A percentile compares a stretch with the other conserved stretches of the same genome.
Evolutionary conservation across 2,113 vertebrate genomes (phyloP).

Genomic region (Cebus imitator): DNA sequence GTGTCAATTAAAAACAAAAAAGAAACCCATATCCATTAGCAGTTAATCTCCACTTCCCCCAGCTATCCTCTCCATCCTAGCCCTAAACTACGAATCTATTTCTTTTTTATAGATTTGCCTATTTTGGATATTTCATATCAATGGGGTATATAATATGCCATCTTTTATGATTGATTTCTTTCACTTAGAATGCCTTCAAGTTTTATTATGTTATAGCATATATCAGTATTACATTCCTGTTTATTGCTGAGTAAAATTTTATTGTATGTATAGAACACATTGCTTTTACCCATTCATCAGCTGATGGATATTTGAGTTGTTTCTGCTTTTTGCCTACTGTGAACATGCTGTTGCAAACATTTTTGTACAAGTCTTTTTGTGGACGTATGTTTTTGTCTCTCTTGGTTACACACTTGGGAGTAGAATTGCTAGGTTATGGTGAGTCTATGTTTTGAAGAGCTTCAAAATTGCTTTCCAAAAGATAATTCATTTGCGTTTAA

Average conservation of each 20-base stretch:
- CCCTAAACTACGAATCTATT: not conserved
- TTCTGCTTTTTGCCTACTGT: not conserved
- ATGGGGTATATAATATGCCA: not conserved
- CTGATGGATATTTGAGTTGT: not conserved
- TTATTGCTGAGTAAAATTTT: not conserved
- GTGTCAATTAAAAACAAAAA: not conserved
- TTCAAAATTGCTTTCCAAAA: not conserved
- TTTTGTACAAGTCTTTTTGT: not conserved
- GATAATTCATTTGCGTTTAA: not conserved
- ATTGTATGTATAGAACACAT: not conserved
- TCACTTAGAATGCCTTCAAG: not conserved
- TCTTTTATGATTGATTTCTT: not conserved
- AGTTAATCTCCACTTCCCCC: not conserved
- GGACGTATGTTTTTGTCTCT: not conserved
- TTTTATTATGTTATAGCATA: not conserved
- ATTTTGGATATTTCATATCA: not conserved
- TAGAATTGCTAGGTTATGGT: not conserved
- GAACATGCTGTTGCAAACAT: not conserved
- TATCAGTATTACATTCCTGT: not conserved
- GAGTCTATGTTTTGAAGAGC: not conserved
- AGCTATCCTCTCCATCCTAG: accelerated
- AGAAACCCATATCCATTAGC: not conserved
- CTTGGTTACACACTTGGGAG: not conserved
- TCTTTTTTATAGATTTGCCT: not conserved
- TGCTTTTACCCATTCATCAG: not conserved